Conservation (phyloP, 2,113 vertebrate genomes). For the Lontra canadensis region DNA sequence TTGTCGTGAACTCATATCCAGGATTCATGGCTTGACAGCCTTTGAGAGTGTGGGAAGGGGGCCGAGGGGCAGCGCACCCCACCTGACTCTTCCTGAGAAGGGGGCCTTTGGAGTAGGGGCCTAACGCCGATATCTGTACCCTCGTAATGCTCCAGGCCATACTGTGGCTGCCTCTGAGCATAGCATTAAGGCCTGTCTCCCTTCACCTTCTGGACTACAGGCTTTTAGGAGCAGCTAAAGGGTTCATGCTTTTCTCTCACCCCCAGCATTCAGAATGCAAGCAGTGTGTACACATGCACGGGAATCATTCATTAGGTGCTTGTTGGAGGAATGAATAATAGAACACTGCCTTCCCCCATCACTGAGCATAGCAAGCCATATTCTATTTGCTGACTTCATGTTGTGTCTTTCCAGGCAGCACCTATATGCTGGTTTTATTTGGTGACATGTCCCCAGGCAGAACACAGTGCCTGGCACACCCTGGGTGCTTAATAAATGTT, state of each 20-base stretch:
- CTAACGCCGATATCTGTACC: accelerated
- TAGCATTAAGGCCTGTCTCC: accelerated
- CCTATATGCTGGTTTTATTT: not conserved
- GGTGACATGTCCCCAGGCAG: not conserved
- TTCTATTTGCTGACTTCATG: not conserved
- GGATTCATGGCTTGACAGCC: not conserved
- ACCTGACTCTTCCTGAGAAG: not conserved
- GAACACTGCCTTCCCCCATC: not conserved
- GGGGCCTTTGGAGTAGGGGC: not conserved
- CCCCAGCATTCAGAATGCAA: not conserved
- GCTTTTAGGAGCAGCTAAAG: not conserved
- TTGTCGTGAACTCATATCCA: not conserved
- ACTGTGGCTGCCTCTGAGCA: not conserved
- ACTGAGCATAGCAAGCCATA: not conserved
- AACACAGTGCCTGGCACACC: not conserved
- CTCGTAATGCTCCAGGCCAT: too few relatives aligned
- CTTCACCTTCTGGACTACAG: not conserved
- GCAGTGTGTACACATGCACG: not conserved
- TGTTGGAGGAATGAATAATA: not conserved
- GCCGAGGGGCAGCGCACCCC: accelerated
- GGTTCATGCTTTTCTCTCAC: not conserved
- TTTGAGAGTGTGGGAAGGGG: not conserved
- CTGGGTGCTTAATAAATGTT: slow-evolving; percentile 23
- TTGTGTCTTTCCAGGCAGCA: not conserved
- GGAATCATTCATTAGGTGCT: not conserved